These are phyloP conservation scores for Taphrorychus bicolor DNA, from an alignment of 2,888 invertebrate genomes.

Conservation along the genomic window DNA sequence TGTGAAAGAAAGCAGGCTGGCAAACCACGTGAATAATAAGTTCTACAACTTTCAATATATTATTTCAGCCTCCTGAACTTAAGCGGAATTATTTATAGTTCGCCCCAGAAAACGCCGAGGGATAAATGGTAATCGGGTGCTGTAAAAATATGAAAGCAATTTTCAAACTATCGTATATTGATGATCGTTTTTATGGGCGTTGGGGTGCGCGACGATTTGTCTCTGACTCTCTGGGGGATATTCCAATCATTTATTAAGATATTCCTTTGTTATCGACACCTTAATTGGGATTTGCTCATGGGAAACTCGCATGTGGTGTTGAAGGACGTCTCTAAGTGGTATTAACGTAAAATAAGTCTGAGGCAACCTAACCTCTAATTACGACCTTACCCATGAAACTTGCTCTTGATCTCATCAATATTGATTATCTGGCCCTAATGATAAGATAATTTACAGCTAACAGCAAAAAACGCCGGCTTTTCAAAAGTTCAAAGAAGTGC, in stretches of 20 bases:
- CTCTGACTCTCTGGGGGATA: conserved; percentile 1
- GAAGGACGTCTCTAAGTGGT: too few relatives aligned
- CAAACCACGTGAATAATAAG: not conserved
- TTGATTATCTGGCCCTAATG: too few relatives aligned
- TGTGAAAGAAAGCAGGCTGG: not conserved
- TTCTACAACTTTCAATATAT: not conserved
- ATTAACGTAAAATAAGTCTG: too few relatives aligned
- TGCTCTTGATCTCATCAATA: too few relatives aligned
- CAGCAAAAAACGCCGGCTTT: too few relatives aligned
- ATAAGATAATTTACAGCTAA: too few relatives aligned
- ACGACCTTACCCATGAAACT: too few relatives aligned
- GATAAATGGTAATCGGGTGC: not conserved
- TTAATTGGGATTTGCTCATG: not conserved
- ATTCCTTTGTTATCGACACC: not conserved
- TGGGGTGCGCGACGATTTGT: not conserved
- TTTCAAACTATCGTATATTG: conserved; percentile 6
- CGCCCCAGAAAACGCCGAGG: not conserved
- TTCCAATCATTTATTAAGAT: not conserved
- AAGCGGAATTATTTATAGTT: conserved; percentile 2
- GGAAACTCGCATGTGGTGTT: too few relatives aligned
- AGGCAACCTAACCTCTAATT: too few relatives aligned
- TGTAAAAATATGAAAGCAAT: not conserved
- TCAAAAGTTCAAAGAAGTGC: too few relatives aligned
- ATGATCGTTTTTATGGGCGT: not conserved
- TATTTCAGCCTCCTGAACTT: not conserved